Evolutionary conservation across 2,113 vertebrate genomes (phyloP).

Genomic region (Fulmarus glacialis): DNA sequence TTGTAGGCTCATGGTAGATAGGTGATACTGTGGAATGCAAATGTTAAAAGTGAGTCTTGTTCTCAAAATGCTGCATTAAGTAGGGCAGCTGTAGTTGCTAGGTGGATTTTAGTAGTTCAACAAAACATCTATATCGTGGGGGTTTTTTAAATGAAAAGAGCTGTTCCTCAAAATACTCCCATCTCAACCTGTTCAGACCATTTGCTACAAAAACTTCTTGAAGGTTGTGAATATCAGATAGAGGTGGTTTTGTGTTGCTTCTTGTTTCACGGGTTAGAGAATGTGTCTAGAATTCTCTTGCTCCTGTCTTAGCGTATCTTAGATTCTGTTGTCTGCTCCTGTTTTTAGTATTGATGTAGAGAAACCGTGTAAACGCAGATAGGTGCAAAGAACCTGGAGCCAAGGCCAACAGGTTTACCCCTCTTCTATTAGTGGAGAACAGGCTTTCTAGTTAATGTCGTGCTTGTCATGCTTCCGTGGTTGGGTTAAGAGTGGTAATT

Average conservation of each 20-base stretch:
- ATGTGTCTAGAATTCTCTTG: neutral
- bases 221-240: no score
- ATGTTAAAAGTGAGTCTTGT: neutral
- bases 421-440: neutral
- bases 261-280: neutral
- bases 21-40: fast-evolving
- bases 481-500: neutral
- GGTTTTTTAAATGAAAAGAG: neutral
- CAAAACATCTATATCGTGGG: neutral
- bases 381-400: neutral
- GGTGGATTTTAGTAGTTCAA: neutral
- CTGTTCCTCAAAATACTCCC: neutral
- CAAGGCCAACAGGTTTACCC: neutral
- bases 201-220: neutral
- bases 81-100: neutral
- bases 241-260: neutral
- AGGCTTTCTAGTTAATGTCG: neutral
- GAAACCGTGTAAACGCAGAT: neutral
- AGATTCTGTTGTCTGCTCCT: neutral
- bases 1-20: fast-evolving
- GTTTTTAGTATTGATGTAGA: neutral
- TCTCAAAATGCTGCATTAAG: neutral
- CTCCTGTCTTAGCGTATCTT: neutral
- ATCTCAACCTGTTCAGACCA: neutral
- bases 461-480: neutral